Evolutionary conservation across 2,113 vertebrate species (phyloP), one percentile per base, ranked within the genome.

Genomic region (Aythya baeri): DNA sequence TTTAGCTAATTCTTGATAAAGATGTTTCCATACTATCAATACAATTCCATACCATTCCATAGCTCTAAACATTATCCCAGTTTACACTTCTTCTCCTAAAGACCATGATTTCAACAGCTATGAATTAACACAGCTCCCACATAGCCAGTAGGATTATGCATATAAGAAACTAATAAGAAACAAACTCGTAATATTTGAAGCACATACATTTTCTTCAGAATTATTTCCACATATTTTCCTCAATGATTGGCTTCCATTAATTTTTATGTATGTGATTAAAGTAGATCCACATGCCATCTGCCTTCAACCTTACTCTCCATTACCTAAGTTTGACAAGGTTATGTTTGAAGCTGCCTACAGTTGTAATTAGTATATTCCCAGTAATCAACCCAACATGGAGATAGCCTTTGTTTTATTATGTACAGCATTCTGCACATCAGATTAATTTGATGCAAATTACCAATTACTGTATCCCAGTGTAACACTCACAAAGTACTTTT

Each of bases 291-390:
- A 62, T 38, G 57, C 52, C 82, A 73, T 78, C 71, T 94, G 91
- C 87, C 63, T 93, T 90, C 67, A 88, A 11, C 67, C 61, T 81
- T 78, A 54, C 36, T n/a, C 52, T 97, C 87, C 22, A 72, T 75
- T 95, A 86, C 57, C n/a, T 46, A 55, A 0, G 0, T 89, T 94
- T 94, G 88, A 89, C 80, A 78, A 41, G 26, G 73, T 78, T 86
- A 88, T 41, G 27, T 93, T 61, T 91, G 77, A 91, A 93, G 89
- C 91, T 68, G 44, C 52, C 87, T 92, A 54, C 50, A 80, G 27
- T 57, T 54, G 50, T 85, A 96, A 97, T 94, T 95, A 86, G 86
- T 58, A 34, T 72, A 91, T 94, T 96, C 91, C 75, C 74, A 90
- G 66, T 62, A 83, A 95, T 73, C 68, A 57, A 52, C 16, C 36